These are phyloP conservation scores for Scaptomyza pallida DNA, from an alignment of 1,140 invertebrate genomes.

Conservation along the genomic window DNA sequence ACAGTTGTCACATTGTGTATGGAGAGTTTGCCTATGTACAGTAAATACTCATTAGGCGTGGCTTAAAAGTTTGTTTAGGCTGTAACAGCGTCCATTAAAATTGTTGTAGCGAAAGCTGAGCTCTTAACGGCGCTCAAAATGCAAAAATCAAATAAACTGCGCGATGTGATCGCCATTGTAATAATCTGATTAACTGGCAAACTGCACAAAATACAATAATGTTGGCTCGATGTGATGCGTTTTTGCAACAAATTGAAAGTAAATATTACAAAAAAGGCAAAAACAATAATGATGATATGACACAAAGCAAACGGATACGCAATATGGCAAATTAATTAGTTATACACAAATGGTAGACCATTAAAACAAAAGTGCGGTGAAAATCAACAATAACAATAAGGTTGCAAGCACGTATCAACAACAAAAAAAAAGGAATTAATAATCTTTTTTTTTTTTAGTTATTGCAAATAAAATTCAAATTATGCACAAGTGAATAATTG, in stretches of 20 bases:
- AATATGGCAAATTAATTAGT: slow-evolving; percentile 82
- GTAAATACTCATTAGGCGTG: slow-evolving; percentile 8
- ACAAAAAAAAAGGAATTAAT: too few species aligned
- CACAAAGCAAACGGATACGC: slow-evolving; percentile 60
- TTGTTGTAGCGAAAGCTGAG: slow-evolving; percentile 56
- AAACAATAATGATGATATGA: slow-evolving; percentile 51
- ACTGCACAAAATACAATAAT: too few species aligned
- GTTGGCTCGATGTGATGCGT: slow-evolving; percentile 49
- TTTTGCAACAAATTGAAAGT: slow-evolving; percentile 73
- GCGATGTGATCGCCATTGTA: slow-evolving; percentile 67
- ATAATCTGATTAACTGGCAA: slow-evolving; percentile 73
- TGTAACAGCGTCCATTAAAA: slow-evolving; percentile 44
- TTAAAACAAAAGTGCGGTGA: slow-evolving; percentile 43
- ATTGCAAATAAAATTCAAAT: slow-evolving; percentile 73
- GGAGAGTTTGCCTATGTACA: slow-evolving; percentile 8
- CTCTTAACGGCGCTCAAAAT: slow-evolving; percentile 54
- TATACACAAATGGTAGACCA: slow-evolving; percentile 70
- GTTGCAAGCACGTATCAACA: slow-evolving; percentile 31
- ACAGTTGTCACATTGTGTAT: slow-evolving; percentile 54
- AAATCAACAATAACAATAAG: slow-evolving; percentile 47
- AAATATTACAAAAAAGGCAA: slow-evolving; percentile 54
- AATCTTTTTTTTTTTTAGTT: slow-evolving; percentile 25
- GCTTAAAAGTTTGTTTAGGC: slow-evolving; percentile 10
- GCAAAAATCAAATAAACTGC: slow-evolving; percentile 74
- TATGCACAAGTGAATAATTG: slow-evolving; percentile 82